Conservation (phyloP, 2,113 vertebrate genomes). For the Chaetura pelagica region DNA sequence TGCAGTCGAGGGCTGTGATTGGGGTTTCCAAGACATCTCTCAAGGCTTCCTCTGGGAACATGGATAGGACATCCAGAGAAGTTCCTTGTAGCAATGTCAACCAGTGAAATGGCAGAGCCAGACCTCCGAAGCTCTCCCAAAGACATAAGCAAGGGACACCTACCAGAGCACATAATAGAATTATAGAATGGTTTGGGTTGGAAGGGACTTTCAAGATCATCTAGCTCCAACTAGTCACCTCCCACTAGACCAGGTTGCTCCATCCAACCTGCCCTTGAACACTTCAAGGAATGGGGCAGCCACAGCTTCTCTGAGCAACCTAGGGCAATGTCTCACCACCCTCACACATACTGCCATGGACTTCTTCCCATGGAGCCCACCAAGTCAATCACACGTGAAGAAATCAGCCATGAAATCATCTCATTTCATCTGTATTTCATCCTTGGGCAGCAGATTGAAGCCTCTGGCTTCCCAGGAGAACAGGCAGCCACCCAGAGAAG, state of each 20-base stretch:
- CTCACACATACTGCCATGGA: neutral
- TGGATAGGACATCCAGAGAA: neutral
- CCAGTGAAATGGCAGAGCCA: neutral
- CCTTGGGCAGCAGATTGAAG: neutral
- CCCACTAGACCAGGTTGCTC: no score
- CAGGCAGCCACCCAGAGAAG: neutral
- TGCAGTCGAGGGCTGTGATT: rapidly evolving
- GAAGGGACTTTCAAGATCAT: no score
- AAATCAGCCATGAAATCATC: constrained; percentile 65
- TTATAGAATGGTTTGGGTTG: no score
- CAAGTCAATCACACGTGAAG: neutral
- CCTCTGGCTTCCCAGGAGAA: neutral
- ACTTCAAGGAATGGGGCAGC: no score
- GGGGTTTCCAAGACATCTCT: neutral
- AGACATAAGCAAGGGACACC: neutral
- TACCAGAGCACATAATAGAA: neutral
- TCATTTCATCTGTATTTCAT: constrained; percentile 55
- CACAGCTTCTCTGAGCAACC: no score
- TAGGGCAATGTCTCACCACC: no score
- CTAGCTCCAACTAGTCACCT: no score
- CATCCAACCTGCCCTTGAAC: no score
- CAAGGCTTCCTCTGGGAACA: neutral
- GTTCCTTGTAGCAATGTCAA: neutral
- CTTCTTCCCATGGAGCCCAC: neutral
- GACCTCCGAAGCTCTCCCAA: neutral